Conservation (phyloP, 2,797 vertebrate genomes). For the Cirrhinus molitorella region DNA sequence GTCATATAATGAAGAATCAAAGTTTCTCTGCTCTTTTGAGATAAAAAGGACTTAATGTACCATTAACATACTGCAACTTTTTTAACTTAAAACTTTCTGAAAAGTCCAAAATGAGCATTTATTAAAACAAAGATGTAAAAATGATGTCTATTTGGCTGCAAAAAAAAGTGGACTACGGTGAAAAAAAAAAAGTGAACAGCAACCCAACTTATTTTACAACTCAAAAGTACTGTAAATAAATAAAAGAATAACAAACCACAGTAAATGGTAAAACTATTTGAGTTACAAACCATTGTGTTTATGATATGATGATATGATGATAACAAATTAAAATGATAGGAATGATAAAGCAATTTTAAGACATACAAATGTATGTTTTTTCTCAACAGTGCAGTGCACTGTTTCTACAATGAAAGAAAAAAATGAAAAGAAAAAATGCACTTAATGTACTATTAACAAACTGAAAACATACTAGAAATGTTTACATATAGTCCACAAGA, state of each 20-base stretch:
- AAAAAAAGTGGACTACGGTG: neutral
- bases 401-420: too few relatives aligned
- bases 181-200: neutral
- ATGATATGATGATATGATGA: too few relatives aligned
- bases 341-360: too few relatives aligned
- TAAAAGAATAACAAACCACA: neutral
- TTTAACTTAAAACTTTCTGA: neutral
- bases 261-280: neutral
- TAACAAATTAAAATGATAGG: neutral
- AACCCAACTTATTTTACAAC: neutral
- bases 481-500: too few relatives aligned
- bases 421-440: too few relatives aligned
- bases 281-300: neutral
- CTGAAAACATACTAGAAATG: too few relatives aligned
- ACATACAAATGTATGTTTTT: too few relatives aligned
- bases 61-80: neutral
- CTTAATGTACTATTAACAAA: too few relatives aligned
- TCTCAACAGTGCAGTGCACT: too few relatives aligned
- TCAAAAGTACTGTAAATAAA: neutral
- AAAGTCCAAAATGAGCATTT: neutral
- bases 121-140: neutral
- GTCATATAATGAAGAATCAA: conserved; percentile 2
- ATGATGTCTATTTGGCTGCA: neutral
- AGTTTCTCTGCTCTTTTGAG: neutral
- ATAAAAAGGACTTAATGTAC: neutral